Conservation (phyloP, 2,888 invertebrate species). For the Orthosia cruda region DNA sequence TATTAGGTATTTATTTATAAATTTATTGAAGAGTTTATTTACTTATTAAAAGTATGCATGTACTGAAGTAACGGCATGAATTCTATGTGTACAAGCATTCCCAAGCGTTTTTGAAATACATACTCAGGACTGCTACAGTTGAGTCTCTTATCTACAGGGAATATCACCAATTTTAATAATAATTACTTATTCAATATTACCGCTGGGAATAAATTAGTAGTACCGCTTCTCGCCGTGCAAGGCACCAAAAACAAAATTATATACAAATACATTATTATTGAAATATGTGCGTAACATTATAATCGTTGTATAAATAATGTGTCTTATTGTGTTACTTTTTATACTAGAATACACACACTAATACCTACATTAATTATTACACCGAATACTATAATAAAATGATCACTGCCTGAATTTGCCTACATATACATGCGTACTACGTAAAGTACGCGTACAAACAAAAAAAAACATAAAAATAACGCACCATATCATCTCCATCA, state of each 20-base stretch:
- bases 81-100: neutral
- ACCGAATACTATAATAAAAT: constrained; percentile 56
- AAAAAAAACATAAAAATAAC: constrained; percentile 80
- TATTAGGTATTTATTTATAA: neutral
- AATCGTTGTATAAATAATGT: constrained; percentile 59
- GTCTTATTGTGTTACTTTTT: constrained; percentile 50
- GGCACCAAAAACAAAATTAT: constrained; percentile 49
- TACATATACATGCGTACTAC: constrained; percentile 58
- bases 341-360: constrained; percentile 64
- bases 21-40: neutral
- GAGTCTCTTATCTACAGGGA: constrained; percentile 30
- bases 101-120: constrained; percentile 9
- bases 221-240: constrained; percentile 21
- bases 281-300: constrained; percentile 51
- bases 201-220: constrained; percentile 47
- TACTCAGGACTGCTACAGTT: constrained; percentile 11
- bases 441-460: constrained; percentile 72
- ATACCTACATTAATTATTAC: constrained; percentile 60
- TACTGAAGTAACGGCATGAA: neutral
- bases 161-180: constrained; percentile 27
- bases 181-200: constrained; percentile 47
- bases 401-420: constrained; percentile 66
- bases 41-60: constrained; percentile 2
- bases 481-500: constrained; percentile 80
- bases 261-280: constrained; percentile 44